phyloP scores from a whole-genome alignment of 2,797 vertebrate genomes.

The Danio aesculapii region DNA sequence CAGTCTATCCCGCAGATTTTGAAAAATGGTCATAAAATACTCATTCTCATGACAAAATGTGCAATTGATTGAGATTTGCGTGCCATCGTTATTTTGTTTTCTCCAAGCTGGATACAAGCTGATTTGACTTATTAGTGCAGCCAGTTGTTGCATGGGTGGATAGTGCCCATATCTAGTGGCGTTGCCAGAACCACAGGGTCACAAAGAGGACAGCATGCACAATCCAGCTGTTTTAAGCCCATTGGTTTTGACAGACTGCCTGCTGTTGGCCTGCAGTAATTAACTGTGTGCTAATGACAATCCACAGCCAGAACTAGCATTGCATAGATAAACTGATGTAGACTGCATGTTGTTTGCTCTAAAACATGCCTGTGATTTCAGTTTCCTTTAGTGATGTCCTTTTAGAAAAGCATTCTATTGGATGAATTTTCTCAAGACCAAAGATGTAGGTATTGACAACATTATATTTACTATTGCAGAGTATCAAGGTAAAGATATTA shows the following conservation, averaged over 20 bases:
- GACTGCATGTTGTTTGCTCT: slow-evolving; percentile 23
- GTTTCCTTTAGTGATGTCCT: slow-evolving; percentile 19
- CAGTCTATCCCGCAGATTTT: slow-evolving; percentile 64
- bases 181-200: slow-evolving; percentile 55
- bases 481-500: not conserved
- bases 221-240: slow-evolving; percentile 60
- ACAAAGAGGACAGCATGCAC: slow-evolving; percentile 59
- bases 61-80: slow-evolving; percentile 55
- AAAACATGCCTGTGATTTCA: slow-evolving; percentile 31
- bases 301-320: slow-evolving; percentile 48
- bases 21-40: slow-evolving; percentile 69
- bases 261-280: slow-evolving; percentile 58
- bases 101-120: slow-evolving; percentile 18
- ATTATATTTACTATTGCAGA: not conserved
- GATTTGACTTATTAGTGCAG: slow-evolving; percentile 35
- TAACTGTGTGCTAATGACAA: slow-evolving; percentile 61
- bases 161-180: slow-evolving; percentile 44
- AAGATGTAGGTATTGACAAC: not conserved
- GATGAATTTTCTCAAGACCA: not conserved
- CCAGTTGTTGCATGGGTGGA: slow-evolving; percentile 34
- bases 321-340: slow-evolving; percentile 33
- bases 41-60: slow-evolving; percentile 48
- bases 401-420: slow-evolving; percentile 7
- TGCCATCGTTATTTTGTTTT: slow-evolving; percentile 49
- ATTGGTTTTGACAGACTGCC: slow-evolving; percentile 60